Evolutionary conservation across 2,888 invertebrate genomes (phyloP).

Genomic region (Sphecodes monilicornis): DNA sequence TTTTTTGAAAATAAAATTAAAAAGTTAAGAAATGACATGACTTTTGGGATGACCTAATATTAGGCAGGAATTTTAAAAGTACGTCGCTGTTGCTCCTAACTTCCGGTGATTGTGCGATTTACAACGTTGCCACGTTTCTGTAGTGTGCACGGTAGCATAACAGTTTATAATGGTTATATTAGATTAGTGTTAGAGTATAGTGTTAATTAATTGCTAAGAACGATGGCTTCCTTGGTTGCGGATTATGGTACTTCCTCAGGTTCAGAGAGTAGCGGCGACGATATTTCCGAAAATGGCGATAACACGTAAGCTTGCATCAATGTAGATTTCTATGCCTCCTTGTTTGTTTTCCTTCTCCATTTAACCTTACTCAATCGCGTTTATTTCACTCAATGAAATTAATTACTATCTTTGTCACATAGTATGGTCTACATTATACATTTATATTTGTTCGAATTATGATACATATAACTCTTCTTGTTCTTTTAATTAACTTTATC

Average conservation of each 20-base stretch:
- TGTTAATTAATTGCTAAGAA: slow-evolving; percentile 68
- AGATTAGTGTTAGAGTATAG: slow-evolving; percentile 68
- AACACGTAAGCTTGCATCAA: slow-evolving; percentile 79
- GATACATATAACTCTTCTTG: not conserved
- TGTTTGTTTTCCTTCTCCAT: slow-evolving; percentile 55
- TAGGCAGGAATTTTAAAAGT: slow-evolving; percentile 36
- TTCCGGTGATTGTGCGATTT: slow-evolving; percentile 55
- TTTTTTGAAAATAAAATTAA: not conserved
- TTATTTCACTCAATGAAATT: slow-evolving; percentile 6
- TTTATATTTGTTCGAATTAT: not conserved
- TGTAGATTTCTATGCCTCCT: slow-evolving; percentile 37
- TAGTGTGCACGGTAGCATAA: slow-evolving; percentile 49
- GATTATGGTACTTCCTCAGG: slow-evolving; percentile 88
- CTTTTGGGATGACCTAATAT: slow-evolving; percentile 10
- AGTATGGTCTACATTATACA: not conserved
- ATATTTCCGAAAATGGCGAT: slow-evolving; percentile 76
- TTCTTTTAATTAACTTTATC: not conserved
- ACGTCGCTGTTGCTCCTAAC: slow-evolving; percentile 17
- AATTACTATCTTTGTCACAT: not conserved
- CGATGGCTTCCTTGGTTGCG: slow-evolving; percentile 89
- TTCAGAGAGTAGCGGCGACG: slow-evolving; percentile 85
- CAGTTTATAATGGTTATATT: slow-evolving; percentile 68
- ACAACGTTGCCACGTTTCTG: slow-evolving; percentile 68
- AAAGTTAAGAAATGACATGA: not conserved
- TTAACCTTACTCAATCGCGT: slow-evolving; percentile 46